Conservation (phyloP, 2,113 vertebrate species). For the Pedionomus torquatus region DNA sequence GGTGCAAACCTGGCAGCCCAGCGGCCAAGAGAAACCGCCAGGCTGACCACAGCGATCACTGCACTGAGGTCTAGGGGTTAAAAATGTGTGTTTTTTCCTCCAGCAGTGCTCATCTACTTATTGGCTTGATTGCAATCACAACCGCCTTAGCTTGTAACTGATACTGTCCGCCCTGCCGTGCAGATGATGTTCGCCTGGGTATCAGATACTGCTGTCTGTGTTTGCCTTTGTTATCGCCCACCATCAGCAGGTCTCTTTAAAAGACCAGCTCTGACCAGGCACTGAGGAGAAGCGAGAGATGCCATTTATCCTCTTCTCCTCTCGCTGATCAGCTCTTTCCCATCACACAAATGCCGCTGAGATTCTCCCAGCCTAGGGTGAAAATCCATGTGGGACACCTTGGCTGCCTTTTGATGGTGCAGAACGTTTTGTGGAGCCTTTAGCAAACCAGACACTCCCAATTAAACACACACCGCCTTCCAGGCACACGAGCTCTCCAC, state of each 20-base stretch:
- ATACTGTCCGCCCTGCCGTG: background rate
- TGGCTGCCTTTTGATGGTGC: background rate
- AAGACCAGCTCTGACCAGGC: constrained; percentile 20
- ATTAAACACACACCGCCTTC: background rate
- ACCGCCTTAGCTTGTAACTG: constrained; percentile 24
- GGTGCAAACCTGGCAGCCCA: background rate
- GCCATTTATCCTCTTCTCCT: background rate
- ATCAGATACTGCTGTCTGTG: constrained; percentile 24
- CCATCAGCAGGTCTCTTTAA: constrained; percentile 12
- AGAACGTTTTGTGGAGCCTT: accelerated
- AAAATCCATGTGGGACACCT: background rate
- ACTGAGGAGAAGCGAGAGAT: background rate
- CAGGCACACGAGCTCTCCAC: background rate
- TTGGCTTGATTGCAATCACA: constrained; percentile 53
- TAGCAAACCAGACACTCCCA: background rate
- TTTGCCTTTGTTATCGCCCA: constrained; percentile 23
- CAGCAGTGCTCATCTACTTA: background rate
- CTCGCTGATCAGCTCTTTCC: background rate
- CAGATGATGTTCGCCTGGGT: background rate
- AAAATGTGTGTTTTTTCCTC: background rate
- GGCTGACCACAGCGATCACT: background rate
- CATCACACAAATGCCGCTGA: background rate
- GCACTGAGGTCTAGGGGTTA: background rate
- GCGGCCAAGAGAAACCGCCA: background rate
- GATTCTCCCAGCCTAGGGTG: background rate